A percentile compares a stretch with the other conserved stretches of the same genome.
phyloP scores from a whole-genome alignment of 1,140 invertebrate genomes.

The Pseudomyrmex concolor region DNA sequence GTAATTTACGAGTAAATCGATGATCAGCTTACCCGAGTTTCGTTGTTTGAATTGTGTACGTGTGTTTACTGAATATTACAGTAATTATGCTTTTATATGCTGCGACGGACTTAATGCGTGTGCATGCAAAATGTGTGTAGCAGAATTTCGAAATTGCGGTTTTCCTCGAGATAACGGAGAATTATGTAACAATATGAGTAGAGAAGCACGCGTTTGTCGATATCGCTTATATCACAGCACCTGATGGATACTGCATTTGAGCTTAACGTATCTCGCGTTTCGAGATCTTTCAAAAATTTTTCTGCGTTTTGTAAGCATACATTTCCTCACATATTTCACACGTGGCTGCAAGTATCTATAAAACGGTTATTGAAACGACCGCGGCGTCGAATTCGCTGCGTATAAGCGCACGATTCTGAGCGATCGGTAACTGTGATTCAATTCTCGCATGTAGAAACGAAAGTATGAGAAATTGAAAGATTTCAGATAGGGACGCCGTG shows the following conservation, averaged over 20 bases:
- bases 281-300: slow-evolving; percentile 1
- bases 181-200: slow-evolving; percentile 32
- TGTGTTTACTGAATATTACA: slow-evolving; percentile 53
- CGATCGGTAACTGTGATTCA: slow-evolving; percentile 52
- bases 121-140: slow-evolving; percentile 34
- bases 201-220: slow-evolving; percentile 1
- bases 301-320: not conserved
- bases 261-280: slow-evolving; percentile 16
- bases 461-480: slow-evolving; percentile 83
- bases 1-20: slow-evolving; percentile 54
- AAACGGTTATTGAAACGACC: slow-evolving; percentile 42
- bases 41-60: slow-evolving; percentile 43
- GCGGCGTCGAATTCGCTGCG: slow-evolving; percentile 21
- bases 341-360: slow-evolving; percentile 32
- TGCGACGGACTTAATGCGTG: slow-evolving; percentile 41
- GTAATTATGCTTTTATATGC: slow-evolving; percentile 60
- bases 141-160: slow-evolving; percentile 52
- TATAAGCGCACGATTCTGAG: slow-evolving; percentile 34
- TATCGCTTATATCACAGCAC: slow-evolving; percentile 21
- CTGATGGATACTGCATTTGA: not conserved
- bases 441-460: slow-evolving; percentile 51
- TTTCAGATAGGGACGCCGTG: slow-evolving; percentile 75
- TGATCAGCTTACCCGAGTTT: slow-evolving; percentile 54
- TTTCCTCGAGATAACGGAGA: slow-evolving; percentile 33
- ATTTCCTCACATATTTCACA: not conserved